A percentile compares a stretch with the other conserved stretches of the same genome.
Evolutionary conservation across 2,888 invertebrate species (phyloP).

Genomic region (Watsonalla cultraria): DNA sequence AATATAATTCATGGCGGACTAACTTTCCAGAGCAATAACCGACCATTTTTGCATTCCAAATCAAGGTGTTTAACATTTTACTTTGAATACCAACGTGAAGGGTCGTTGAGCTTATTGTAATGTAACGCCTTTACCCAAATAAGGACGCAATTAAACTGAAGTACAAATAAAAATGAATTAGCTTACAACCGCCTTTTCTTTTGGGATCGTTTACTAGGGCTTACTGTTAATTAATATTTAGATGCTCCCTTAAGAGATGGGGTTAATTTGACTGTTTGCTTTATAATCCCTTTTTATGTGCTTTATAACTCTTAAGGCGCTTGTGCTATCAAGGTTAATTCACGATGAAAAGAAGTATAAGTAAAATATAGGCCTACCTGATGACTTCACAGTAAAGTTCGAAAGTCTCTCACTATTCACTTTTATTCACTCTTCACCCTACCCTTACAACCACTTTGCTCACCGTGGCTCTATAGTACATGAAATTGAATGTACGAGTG

Average conservation of each 20-base stretch:
- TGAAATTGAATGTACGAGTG: too few relatives aligned
- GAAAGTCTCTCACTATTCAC: too few relatives aligned
- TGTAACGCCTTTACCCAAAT: conserved; percentile 1
- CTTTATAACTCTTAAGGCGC: neutral
- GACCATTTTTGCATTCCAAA: conserved; percentile 53
- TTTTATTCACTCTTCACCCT: too few relatives aligned
- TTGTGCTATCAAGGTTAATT: too few relatives aligned
- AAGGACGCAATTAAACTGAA: neutral
- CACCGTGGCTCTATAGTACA: too few relatives aligned
- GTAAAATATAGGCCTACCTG: too few relatives aligned
- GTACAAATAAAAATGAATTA: conserved; percentile 4
- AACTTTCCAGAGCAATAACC: conserved; percentile 43
- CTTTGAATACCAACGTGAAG: conserved; percentile 21
- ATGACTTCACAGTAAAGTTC: too few relatives aligned
- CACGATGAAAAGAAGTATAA: too few relatives aligned
- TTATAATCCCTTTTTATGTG: neutral
- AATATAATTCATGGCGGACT: conserved; percentile 34
- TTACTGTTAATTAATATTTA: neutral
- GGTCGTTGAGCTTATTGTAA: conserved; percentile 20
- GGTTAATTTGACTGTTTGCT: neutral
- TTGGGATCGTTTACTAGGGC: neutral
- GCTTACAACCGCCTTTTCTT: neutral
- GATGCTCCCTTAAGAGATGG: neutral
- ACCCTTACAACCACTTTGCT: too few relatives aligned
- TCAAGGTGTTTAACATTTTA: conserved; percentile 45